phyloP scores from a whole-genome alignment of 1,140 invertebrate species.

The Orius insidiosus region DNA sequence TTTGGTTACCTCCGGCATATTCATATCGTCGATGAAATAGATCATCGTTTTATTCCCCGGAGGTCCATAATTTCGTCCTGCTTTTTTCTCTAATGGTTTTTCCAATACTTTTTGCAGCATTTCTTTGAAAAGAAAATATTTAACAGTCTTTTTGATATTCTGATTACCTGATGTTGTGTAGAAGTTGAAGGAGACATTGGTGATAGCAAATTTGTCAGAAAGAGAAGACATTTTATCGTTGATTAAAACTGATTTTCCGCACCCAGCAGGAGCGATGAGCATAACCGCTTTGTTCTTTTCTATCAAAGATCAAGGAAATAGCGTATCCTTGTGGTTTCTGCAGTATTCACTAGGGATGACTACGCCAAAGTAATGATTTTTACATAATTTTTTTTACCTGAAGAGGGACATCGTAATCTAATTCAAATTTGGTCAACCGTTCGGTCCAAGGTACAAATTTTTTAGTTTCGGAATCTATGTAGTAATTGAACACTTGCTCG shows the following conservation, averaged over 20 bases:
- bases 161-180: slow-evolving; percentile 79
- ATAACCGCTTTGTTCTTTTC: slow-evolving; percentile 67
- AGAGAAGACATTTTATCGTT: slow-evolving; percentile 60
- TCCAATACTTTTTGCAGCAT: slow-evolving; percentile 86
- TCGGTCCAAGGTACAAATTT: slow-evolving; percentile 77
- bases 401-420: slow-evolving; percentile 72
- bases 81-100: slow-evolving; percentile 87
- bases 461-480: slow-evolving; percentile 67
- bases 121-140: slow-evolving; percentile 26
- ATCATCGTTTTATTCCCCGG: slow-evolving; percentile 78
- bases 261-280: slow-evolving; percentile 75
- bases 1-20: slow-evolving; percentile 69
- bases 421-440: slow-evolving; percentile 51
- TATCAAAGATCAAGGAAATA: slow-evolving; percentile 83
- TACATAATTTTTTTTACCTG: slow-evolving; percentile 36
- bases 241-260: slow-evolving; percentile 75
- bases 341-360: slow-evolving; percentile 67
- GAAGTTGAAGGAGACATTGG: slow-evolving; percentile 87
- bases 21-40: slow-evolving; percentile 93
- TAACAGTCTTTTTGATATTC: neutral
- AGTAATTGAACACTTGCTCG: slow-evolving; percentile 80
- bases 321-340: slow-evolving; percentile 72
- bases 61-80: slow-evolving; percentile 81
- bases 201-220: slow-evolving; percentile 59
- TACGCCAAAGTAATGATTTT: slow-evolving; percentile 23